Evolutionary conservation across 2,113 vertebrate species (phyloP), one percentile per base, ranked within the genome.

Genomic region (Lanius collurio): DNA sequence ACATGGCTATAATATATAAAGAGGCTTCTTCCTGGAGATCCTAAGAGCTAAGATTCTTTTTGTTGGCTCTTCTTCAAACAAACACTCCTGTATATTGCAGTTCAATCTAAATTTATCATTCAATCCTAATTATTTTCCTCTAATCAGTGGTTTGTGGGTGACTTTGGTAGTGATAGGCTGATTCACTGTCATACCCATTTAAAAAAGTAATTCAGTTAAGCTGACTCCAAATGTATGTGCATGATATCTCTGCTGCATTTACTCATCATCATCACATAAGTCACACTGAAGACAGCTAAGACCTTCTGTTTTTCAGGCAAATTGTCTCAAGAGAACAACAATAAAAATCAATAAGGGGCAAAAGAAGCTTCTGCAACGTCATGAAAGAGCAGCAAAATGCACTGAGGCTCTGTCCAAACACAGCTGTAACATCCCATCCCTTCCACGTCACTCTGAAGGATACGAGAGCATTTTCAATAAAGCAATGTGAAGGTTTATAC

Each of bases 41-140:
- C 47, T 81, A n/a, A 47, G 77, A 79, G 91, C 71, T 52, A 95
- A 89, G 81, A 88, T 76, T 91, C 75, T 79, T 96, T 89, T 46
- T 78, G 42, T 17, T 71, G 85, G n/a, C 35, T 67, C 65, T 71
- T 87, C 90, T 95, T 70, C 90, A 94, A 86, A 92, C 60, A 81
- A 91, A 74, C 67, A 49, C 56, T 95, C 75, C 47, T 84, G 44
- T 5, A 79, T 63, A 84, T 69, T 62, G 39, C 24, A 68, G 39
- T 4, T 77, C 28, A 60, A 65, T 69, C 22, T 69, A 69, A 89
- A 82, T 65, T 69, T 74, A 79, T 83, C 41, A 68, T 59, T 86
- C 49, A 67, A 37, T 63, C 68, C 83, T 92, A 79, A 79, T 84
- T 84, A 59, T 77, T 91, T 88, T 92, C 69, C 16, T 57, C 67